phyloP scores from a whole-genome alignment of 2,888 invertebrate genomes.

The Lithophane socia region DNA sequence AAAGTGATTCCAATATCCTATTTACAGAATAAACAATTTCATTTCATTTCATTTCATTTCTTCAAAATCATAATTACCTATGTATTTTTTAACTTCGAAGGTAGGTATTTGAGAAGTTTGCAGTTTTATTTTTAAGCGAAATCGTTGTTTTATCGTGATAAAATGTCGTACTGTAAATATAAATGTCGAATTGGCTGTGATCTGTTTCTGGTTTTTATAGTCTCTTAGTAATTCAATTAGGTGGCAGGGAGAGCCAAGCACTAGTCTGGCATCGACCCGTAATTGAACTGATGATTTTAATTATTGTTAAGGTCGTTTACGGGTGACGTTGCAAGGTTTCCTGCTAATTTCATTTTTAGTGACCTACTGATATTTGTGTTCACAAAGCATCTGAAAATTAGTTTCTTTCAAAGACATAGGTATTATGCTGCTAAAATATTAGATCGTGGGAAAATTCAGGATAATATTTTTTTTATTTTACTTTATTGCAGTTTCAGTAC shows the following conservation, averaged over 20 bases:
- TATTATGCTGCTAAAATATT: too few relatives aligned
- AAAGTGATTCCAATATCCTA: too few relatives aligned
- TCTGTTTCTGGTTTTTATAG: neutral
- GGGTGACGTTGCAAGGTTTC: conserved; percentile 55
- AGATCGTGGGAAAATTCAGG: too few relatives aligned
- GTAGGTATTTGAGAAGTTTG: neutral
- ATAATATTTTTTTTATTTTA: too few relatives aligned
- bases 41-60: too few relatives aligned
- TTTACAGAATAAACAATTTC: too few relatives aligned
- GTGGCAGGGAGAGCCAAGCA: conserved; percentile 3
- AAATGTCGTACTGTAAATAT: too few relatives aligned
- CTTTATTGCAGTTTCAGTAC: too few relatives aligned
- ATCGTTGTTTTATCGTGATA: neutral
- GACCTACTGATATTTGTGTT: neutral
- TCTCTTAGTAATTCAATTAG: conserved; percentile 3
- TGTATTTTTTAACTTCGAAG: neutral
- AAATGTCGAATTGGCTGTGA: too few relatives aligned
- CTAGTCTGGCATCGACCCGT: conserved; percentile 10
- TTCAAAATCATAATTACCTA: too few relatives aligned
- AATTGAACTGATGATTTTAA: conserved; percentile 54
- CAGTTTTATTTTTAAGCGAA: too few relatives aligned
- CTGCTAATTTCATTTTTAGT: conserved; percentile 46
- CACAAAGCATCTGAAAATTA: neutral
- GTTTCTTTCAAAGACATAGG: neutral
- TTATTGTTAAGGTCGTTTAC: conserved; percentile 59